Evolutionary conservation across 2,113 vertebrate species (phyloP).

Genomic region (Melanotaenia duboulayi): DNA sequence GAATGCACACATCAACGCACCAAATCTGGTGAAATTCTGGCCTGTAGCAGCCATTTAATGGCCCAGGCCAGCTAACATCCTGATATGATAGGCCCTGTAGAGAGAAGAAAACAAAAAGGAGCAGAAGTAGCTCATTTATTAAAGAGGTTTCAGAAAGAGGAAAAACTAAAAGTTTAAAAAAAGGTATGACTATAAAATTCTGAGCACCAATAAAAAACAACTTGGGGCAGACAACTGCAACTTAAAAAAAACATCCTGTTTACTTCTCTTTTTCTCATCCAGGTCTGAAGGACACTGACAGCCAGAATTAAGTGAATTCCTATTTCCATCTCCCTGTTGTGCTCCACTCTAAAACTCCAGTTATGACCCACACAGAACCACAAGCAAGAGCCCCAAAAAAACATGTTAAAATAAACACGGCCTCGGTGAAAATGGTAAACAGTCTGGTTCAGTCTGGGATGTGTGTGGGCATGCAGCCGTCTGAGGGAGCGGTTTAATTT

Average conservation of each 20-base stretch:
- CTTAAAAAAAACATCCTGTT: conserved; percentile 42
- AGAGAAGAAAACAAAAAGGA: conserved; percentile 90
- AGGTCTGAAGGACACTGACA: conserved; percentile 72
- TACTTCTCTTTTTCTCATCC: conserved; percentile 71
- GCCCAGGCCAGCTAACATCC: conserved; percentile 95
- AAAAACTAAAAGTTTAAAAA: conserved; percentile 51
- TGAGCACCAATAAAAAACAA: conserved; percentile 40
- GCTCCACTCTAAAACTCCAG: conserved; percentile 68
- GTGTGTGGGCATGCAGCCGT: conserved; percentile 69
- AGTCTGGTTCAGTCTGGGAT: conserved; percentile 71
- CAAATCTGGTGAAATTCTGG: conserved; percentile 86
- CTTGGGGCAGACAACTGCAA: conserved; percentile 26
- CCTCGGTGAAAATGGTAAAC: conserved; percentile 72
- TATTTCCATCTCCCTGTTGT: conserved; percentile 75
- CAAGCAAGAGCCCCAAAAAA: conserved; percentile 68
- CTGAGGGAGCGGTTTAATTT: conserved; percentile 75
- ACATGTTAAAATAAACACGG: conserved; percentile 78
- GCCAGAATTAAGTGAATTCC: conserved; percentile 69
- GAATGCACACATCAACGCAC: conserved; percentile 71
- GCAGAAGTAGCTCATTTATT: conserved; percentile 93
- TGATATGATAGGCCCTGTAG: conserved; percentile 94
- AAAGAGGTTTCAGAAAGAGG: conserved; percentile 68
- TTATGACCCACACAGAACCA: conserved; percentile 76
- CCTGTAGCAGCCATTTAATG: conserved; percentile 92
- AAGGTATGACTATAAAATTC: conserved; percentile 17